Evolutionary conservation across 1,140 invertebrate species (phyloP), one percentile per base, ranked within the genome.

Genomic region (Harlomillsia oculata): DNA sequence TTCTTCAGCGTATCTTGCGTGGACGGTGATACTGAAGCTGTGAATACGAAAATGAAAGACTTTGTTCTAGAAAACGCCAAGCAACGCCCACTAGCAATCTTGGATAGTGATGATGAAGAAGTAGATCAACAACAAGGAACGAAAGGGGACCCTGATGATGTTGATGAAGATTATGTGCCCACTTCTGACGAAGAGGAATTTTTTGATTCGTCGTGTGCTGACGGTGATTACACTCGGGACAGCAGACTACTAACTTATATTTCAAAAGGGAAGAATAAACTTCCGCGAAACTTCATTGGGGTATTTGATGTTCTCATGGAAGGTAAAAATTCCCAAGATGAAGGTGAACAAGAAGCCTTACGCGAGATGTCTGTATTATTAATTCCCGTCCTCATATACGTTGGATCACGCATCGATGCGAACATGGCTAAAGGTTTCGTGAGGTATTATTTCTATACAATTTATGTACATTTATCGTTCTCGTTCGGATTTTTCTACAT

Each of bases 71-170:
- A 29, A 26, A 46, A 40, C 1, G 5, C 23, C 25, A 44, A 29
- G 23, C 37, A 45, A 55, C 25, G 21, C 20, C 25, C 3, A 41
- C 29, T 13, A 37, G 43, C 34, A 34, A 28, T 61, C 2, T 45
- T 63, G 20, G 61, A 63, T 21, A 63, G 61, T 49, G 61, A 63
- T 39, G 61, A 63, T 29, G 60, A 62, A 18, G 56, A 48, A 16
- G 43, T 30, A 23, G 55, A 53, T 40, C 36, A 54, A 6, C 39
- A 58, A 21, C 23, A 56, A 25, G 16, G 30, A 2, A 21, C 26
- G 2, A 23, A 21, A 5, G 36, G 16, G 34, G 28, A 32, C 8
- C n/a, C 14, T 9, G 9, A 36, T 0, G 37, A 8, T 1, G 9
- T 21, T 20, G 56, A 59, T 36, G 52, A 30, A 8, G 18, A 43